Percentiles rank a stretch among this genome's conserved stretches.
phyloP scores from a whole-genome alignment of 2,797 vertebrate species.

The Anableps anableps region DNA sequence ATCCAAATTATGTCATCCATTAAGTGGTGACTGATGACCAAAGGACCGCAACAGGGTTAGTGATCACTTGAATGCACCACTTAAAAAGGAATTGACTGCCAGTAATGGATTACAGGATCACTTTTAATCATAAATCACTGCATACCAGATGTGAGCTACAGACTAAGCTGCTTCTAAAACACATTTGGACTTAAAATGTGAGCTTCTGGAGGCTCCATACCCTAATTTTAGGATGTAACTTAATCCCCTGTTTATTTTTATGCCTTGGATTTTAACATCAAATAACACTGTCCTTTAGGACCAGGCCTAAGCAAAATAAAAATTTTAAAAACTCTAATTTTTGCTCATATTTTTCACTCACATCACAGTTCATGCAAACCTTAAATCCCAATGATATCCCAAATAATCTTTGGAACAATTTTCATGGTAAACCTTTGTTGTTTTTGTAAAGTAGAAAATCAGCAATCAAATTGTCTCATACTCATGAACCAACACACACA shows the following conservation, averaged over 20 bases:
- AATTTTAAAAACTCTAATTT: no score
- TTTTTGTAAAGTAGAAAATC: constrained; percentile 44
- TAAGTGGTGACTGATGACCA: constrained; percentile 8
- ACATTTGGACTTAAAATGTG: constrained; percentile 10
- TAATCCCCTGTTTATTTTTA: constrained; percentile 15
- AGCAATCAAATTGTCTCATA: constrained; percentile 42
- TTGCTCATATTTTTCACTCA: neutral
- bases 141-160: constrained; percentile 19
- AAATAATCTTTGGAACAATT: constrained; percentile 50
- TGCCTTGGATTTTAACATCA: neutral
- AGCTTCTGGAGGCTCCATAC: constrained; percentile 5
- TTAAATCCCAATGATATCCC: constrained; percentile 9
- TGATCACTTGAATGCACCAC: constrained; percentile 19
- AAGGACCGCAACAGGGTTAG: neutral
- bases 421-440: constrained; percentile 52
- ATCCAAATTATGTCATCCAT: constrained; percentile 18
- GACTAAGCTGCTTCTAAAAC: constrained; percentile 7
- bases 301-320: no score
- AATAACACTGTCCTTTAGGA: neutral
- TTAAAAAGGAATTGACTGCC: constrained; percentile 11
- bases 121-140: neutral
- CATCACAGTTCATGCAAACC: neutral
- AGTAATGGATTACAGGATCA: constrained; percentile 9
- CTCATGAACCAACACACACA: constrained; percentile 7
- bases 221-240: constrained; percentile 7